Evolutionary conservation across 2,113 vertebrate genomes (phyloP).

Genomic region (Apteryx mantelli): DNA sequence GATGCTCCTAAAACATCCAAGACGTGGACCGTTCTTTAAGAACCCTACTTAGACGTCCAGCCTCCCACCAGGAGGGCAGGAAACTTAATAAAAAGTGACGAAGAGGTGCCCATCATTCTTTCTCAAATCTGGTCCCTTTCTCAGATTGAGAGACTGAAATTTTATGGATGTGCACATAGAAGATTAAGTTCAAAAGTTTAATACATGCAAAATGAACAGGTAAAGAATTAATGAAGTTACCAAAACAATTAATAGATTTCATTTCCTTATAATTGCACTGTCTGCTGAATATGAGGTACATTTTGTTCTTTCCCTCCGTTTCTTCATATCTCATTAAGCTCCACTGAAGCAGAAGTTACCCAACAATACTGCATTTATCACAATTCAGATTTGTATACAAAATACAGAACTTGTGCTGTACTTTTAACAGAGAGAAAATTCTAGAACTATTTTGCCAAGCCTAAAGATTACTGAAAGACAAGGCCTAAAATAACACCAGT

Average conservation of each 20-base stretch:
- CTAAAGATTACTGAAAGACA: background rate
- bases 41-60: background rate
- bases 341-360: background rate
- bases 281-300: background rate
- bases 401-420: background rate
- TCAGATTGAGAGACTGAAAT: accelerated
- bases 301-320: background rate
- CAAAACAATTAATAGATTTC: background rate
- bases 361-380: background rate
- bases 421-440: background rate
- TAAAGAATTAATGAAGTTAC: background rate
- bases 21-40: accelerated
- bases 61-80: background rate
- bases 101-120: background rate
- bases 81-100: background rate
- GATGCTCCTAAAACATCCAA: accelerated
- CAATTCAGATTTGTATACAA: background rate
- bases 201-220: background rate
- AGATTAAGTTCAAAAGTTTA: background rate
- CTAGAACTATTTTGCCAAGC: background rate
- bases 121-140: background rate
- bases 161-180: background rate
- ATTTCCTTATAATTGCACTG: accelerated
- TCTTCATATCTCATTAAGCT: accelerated
- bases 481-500: background rate